phyloP scores from a whole-genome alignment of 2,888 invertebrate genomes.

The Apamea sordens region DNA sequence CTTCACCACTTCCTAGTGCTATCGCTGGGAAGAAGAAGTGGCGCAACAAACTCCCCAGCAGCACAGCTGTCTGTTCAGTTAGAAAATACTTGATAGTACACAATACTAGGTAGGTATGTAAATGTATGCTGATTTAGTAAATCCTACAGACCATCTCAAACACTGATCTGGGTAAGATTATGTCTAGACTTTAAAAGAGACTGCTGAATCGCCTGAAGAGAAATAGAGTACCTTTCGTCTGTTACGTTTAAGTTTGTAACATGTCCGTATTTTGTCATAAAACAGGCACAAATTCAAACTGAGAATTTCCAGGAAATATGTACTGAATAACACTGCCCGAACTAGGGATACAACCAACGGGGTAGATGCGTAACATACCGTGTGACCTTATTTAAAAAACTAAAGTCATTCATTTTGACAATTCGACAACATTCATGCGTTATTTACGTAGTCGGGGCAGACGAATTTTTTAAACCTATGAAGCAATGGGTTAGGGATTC shows the following conservation, averaged over 20 bases:
- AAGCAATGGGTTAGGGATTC: neutral
- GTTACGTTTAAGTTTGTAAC: neutral
- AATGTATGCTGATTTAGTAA: neutral
- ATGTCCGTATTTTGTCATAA: neutral
- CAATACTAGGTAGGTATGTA: no score
- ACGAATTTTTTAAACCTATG: neutral
- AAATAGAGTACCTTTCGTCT: neutral
- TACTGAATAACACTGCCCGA: neutral
- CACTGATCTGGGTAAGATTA: neutral
- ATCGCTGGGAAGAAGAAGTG: no score
- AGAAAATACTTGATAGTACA: no score
- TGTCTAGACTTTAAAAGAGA: neutral
- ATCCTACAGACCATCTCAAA: neutral
- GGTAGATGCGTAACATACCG: neutral
- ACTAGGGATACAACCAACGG: neutral
- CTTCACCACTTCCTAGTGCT: no score
- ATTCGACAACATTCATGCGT: neutral
- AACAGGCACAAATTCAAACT: neutral
- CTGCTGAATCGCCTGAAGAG: neutral
- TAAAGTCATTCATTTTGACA: neutral
- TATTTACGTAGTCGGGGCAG: neutral
- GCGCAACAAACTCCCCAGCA: no score
- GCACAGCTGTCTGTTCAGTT: no score
- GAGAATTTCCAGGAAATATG: neutral
- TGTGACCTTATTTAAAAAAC: neutral